Base-by-base conservation (phyloP, 2,797 vertebrate species). In the Echiichthys vipera region DNA sequence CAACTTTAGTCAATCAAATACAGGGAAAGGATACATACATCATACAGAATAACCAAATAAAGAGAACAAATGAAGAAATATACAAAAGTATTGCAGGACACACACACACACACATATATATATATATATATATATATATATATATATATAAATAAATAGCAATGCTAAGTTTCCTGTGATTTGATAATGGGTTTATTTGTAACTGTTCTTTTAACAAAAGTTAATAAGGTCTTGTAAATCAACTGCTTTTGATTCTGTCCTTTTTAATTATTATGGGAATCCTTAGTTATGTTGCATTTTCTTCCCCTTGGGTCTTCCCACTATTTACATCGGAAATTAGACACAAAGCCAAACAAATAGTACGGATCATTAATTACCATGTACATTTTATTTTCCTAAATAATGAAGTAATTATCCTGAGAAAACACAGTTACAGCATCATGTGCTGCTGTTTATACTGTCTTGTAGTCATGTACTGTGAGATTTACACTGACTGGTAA, bases 401-500 rank as follows among this genome's bases (percentile, higher is more conserved):
- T 53, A 75, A 79, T 54, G 66, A 71, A 77, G 45, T 45, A 84
- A 78, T 85, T 74, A 81, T 51, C 43, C 47, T 10, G n/a, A 61
- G 54, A 20, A 74, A 71, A 84, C 39, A 62, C 56, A 67, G 51
- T 69, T 24, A 58, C 25, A 71, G 50, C 77, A 39, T 24, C 25
- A 36, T 30, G 24, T 51, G 4, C 40, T 45, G 58, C 10, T 2
- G 7, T 24, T 39, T 22, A n/a, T n/a, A 12, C 45, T 36, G 53
- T 68, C 34, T 55, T 11, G 36, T 62, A 56, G 34, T 36, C 72
- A 22, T 64, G 42, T 55, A 17, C 39, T 43, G 47, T 18, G 64
- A 73, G 77, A 68, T 73, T 71, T 36, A 45, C 39, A 47, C 62
- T 39, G 71, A 58, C 68, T 61, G 32, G 49, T 73, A 56, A 65